phyloP scores from a whole-genome alignment of 2,113 vertebrate genomes.

The Paradoxurus hermaphroditus region DNA sequence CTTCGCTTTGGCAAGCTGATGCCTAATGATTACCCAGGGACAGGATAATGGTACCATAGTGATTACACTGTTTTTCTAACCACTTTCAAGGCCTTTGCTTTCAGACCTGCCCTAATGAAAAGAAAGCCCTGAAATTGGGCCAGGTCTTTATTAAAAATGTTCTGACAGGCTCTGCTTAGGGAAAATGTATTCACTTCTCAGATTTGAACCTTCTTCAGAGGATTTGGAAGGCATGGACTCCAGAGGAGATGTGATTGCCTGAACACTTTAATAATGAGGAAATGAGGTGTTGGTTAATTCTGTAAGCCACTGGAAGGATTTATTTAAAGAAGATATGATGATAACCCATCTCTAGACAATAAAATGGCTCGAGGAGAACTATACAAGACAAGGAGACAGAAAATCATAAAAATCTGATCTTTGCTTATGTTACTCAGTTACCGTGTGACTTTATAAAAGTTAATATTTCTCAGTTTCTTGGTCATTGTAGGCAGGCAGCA shows the following conservation, averaged over 20 bases:
- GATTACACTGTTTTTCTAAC: constrained; percentile 85
- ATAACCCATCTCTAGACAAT: constrained; percentile 33
- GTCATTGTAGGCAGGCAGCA: neutral
- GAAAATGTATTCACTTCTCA: constrained; percentile 76
- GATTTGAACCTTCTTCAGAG: constrained; percentile 74
- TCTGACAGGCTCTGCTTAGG: constrained; percentile 75
- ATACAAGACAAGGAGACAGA: neutral
- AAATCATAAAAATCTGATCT: neutral
- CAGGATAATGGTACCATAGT: constrained; percentile 82
- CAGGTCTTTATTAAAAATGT: constrained; percentile 82
- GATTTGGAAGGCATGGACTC: constrained; percentile 66
- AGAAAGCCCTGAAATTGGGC: constrained; percentile 81
- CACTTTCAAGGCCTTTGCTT: constrained; percentile 84
- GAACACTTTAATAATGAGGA: constrained; percentile 69
- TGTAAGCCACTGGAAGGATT: constrained; percentile 68
- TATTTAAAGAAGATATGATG: constrained; percentile 66
- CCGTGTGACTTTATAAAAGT: neutral
- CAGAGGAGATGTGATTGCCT: constrained; percentile 72
- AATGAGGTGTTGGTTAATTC: constrained; percentile 78
- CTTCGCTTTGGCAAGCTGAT: constrained; percentile 80
- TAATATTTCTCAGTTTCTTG: constrained; percentile 36
- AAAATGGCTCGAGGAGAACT: neutral
- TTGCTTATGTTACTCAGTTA: constrained; percentile 21
- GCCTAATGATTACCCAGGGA: constrained; percentile 83
- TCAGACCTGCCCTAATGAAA: constrained; percentile 83